phyloP scores from a whole-genome alignment of 2,888 invertebrate species.

The Tetragnatha montana region DNA sequence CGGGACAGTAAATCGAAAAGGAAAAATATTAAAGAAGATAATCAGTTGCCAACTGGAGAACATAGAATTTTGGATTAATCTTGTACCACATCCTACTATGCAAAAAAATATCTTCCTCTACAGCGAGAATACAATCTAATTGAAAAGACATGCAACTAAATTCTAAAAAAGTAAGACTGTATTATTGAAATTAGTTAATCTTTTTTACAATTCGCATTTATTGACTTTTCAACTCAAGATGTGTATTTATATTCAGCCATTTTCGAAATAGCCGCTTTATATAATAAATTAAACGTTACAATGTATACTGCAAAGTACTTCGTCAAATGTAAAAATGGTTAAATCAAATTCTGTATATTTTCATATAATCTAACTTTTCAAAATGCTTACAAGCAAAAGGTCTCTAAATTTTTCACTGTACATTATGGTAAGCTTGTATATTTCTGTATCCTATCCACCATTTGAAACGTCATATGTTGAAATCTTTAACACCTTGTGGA shows the following conservation, averaged over 20 bases:
- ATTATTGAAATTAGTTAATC: not conserved
- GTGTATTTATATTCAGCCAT: not conserved
- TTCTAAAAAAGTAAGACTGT: not conserved
- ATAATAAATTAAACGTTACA: not conserved
- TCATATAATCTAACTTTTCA: not conserved
- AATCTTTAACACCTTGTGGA: not conserved
- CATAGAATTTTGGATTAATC: not conserved
- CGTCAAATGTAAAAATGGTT: not conserved
- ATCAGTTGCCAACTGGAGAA: not conserved
- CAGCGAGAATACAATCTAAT: not conserved
- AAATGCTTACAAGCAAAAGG: too few species aligned
- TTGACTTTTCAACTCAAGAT: not conserved
- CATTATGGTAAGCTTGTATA: too few species aligned
- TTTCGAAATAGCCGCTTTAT: not conserved
- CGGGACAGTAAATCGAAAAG: not conserved
- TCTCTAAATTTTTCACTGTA: too few species aligned
- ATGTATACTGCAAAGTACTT: not conserved
- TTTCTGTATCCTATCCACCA: too few species aligned
- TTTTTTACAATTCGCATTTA: not conserved
- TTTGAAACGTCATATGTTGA: too few species aligned
- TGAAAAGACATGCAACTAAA: not conserved
- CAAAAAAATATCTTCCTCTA: not conserved
- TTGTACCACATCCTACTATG: not conserved
- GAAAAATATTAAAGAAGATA: not conserved
- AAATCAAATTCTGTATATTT: not conserved